phyloP scores from a whole-genome alignment of 1,140 invertebrate species.

The Bilobella aurantiaca region DNA sequence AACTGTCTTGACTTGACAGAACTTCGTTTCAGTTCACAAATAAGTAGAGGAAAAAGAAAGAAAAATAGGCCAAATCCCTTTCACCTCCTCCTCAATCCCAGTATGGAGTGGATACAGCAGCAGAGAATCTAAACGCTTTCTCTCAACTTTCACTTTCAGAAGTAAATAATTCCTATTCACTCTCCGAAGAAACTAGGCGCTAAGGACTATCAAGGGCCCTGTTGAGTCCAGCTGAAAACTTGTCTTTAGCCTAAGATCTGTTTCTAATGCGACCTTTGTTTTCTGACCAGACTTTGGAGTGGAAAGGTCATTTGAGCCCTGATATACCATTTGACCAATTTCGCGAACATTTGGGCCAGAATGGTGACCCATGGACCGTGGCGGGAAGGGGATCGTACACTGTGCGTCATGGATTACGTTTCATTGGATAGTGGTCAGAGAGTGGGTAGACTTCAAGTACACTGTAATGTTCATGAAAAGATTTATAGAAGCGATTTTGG shows the following conservation, averaged over 20 bases:
- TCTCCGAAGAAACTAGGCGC: no score
- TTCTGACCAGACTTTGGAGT: no score
- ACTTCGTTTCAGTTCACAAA: background rate
- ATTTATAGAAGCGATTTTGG: conserved; percentile 17
- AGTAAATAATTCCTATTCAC: no score
- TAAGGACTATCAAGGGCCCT: no score
- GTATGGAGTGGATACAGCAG: background rate
- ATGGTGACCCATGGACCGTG: background rate
- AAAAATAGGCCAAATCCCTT: background rate
- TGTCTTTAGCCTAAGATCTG: no score
- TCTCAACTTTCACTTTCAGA: no score
- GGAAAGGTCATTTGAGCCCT: no score
- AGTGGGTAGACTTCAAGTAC: conserved; percentile 8
- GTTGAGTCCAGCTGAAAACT: no score
- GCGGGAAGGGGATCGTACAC: background rate
- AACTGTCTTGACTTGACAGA: background rate
- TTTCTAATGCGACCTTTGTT: no score
- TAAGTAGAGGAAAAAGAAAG: background rate
- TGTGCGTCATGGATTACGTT: conserved; percentile 6
- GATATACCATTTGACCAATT: no score
- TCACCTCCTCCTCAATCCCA: background rate
- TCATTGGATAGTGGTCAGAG: conserved; percentile 7
- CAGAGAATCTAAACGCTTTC: no score
- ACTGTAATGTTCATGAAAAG: conserved; percentile 12
- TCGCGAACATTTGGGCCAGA: no score